Percentiles rank a stretch among this genome's conserved stretches.
phyloP scores from a whole-genome alignment of 2,797 vertebrate species.

The Pseudochirops cupreus region DNA sequence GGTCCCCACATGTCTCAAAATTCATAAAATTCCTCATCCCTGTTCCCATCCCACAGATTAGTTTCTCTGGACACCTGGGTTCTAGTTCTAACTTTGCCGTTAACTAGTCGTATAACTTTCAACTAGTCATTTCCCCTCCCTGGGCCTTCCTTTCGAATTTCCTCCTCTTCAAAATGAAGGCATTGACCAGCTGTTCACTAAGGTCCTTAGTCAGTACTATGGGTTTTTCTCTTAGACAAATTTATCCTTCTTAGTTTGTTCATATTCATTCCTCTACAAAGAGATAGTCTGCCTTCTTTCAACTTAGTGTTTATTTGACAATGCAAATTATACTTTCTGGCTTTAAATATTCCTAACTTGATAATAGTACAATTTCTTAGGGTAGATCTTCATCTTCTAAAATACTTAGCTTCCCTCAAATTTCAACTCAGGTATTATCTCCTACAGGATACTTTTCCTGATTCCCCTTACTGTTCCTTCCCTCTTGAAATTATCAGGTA shows the following conservation, averaged over 20 bases:
- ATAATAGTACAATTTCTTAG: neutral
- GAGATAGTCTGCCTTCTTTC: neutral
- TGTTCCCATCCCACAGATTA: neutral
- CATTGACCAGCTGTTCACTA: accelerated
- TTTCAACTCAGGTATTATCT: neutral
- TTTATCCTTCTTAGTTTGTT: neutral
- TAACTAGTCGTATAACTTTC: neutral
- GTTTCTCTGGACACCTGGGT: neutral
- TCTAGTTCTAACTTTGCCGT: neutral
- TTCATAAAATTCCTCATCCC: neutral
- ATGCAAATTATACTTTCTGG: neutral
- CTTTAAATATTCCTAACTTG: neutral
- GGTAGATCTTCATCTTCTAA: neutral
- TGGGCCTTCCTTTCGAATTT: neutral
- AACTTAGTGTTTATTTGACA: neutral
- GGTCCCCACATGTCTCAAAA: neutral
- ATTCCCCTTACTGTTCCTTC: too few species aligned
- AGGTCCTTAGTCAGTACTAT: too few species aligned
- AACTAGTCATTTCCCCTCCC: accelerated
- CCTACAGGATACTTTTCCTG: neutral
- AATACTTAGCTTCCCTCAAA: neutral
- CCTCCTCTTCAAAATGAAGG: neutral
- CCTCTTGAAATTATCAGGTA: neutral
- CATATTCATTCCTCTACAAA: neutral
- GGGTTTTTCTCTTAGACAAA: neutral